Evolutionary conservation across 1,140 invertebrate genomes (phyloP), one percentile per base, ranked within the genome.

Genomic region (Drosophila elegans): DNA sequence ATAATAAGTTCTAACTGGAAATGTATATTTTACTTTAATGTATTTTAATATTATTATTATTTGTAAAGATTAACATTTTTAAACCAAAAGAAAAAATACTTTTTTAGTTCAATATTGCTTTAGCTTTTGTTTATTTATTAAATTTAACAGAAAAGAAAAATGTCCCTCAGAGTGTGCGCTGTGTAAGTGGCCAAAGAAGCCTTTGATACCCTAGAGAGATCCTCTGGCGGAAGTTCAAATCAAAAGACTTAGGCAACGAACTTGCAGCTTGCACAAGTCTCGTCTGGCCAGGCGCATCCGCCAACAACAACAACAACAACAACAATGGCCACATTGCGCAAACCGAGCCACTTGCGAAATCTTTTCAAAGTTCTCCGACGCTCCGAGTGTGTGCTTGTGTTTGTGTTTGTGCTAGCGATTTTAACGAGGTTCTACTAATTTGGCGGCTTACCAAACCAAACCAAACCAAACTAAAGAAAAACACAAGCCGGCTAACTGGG

Each of bases 241-340:
- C 83, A 79, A 89, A 88, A 88, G 84, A 88, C 83, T 88, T 88
- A 34, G 61, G 84, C 83, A 88, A 88, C 84, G 64, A 88, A 89
- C 83, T 82, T 75, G 69, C 81, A 57, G 49, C 36, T 63, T 77
- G 74, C 74, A 61, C 72, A 62, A 74, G 60, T 55, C 52, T 21
- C 42, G 59, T 55, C 68, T 73, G 71, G 67, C 67, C 57, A 63
- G 59, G 78, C 78, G 78, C 78, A 80, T 80, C 78, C 54, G 64
- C 36, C 55, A 54, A 34, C 49, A 63, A 25, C 53, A 69, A 32
- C 41, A 39, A 6, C 53, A 62, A 44, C 57, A 13, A 11, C 55
- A 62, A 34, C 71, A 64, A 68, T 59, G 71, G 38, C 55, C 52
- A 54, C 55, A 71, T 71, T 71, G 67, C 67, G 66, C 67, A 74